Conservation (phyloP, 2,113 vertebrate species). For the Nannospalax galili region DNA sequence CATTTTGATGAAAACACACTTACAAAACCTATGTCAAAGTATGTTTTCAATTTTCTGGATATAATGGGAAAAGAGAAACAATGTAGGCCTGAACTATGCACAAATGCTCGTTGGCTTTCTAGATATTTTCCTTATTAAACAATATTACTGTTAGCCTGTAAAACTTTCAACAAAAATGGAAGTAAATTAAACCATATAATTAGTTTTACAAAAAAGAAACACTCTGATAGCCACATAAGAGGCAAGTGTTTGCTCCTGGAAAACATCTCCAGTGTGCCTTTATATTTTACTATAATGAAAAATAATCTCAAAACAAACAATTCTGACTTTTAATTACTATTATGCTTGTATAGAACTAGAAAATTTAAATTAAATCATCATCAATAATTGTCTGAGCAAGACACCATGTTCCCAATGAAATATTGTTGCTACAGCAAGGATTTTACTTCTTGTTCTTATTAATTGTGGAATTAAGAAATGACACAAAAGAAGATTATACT, state of each 20-base stretch:
- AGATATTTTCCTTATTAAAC: background rate
- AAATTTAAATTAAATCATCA: constrained; percentile 27
- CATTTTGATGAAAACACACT: background rate
- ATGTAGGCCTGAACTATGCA: background rate
- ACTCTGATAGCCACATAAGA: background rate
- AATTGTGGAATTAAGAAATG: background rate
- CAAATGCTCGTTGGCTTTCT: background rate
- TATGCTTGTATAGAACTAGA: background rate
- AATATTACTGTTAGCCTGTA: background rate
- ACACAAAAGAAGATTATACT: background rate
- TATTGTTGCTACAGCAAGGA: background rate
- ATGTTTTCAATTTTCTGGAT: background rate
- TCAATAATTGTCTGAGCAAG: background rate
- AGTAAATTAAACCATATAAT: background rate
- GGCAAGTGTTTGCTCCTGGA: background rate
- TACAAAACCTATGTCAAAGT: background rate
- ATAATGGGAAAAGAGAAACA: background rate
- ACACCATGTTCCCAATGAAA: background rate
- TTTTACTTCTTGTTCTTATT: constrained; percentile 8
- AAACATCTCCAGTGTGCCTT: background rate
- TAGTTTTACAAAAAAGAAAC: background rate
- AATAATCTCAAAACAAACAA: background rate
- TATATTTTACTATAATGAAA: constrained; percentile 20
- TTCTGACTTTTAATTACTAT: background rate
- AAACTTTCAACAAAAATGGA: constrained; percentile 33